phyloP scores from a whole-genome alignment of 1,140 invertebrate genomes.

The Chlorops oryzae region DNA sequence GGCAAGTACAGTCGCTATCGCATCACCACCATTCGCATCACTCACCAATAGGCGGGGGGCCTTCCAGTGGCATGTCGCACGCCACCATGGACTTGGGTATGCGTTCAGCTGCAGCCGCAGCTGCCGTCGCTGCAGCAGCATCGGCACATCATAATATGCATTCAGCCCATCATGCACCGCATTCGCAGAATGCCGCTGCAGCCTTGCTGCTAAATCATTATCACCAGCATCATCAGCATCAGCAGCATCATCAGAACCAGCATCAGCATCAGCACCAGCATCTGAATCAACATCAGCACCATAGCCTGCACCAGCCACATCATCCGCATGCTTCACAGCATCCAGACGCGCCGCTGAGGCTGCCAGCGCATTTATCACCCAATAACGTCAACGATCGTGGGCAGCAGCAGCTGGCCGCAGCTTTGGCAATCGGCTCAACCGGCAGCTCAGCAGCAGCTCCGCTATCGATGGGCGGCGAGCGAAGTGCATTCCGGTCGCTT shows the following conservation, averaged over 20 bases:
- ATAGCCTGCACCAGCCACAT: slow-evolving; percentile 12
- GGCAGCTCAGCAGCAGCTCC: slow-evolving; percentile 25
- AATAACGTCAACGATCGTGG: slow-evolving; percentile 22
- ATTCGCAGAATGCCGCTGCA: slow-evolving; percentile 26
- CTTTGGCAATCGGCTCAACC: slow-evolving; percentile 26
- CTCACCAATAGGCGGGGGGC: slow-evolving; percentile 26
- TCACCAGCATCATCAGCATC: slow-evolving; percentile 33
- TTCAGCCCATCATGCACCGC: slow-evolving; percentile 14
- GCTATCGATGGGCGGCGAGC: slow-evolving; percentile 70
- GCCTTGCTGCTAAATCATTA: slow-evolving; percentile 35
- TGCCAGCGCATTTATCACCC: not conserved
- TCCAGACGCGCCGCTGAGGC: not conserved
- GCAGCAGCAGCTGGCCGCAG: slow-evolving; percentile 8
- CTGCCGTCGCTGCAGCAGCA: slow-evolving; percentile 11
- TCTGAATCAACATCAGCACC: slow-evolving; percentile 27
- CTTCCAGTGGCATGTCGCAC: slow-evolving; percentile 16
- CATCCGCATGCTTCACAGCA: not conserved
- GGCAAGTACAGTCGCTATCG: slow-evolving; percentile 10
- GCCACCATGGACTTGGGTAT: too few species aligned
- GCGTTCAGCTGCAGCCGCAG: slow-evolving; percentile 1
- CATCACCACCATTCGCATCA: slow-evolving; percentile 26
- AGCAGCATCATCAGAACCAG: slow-evolving; percentile 25
- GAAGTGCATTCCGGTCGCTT: slow-evolving; percentile 74
- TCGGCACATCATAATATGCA: slow-evolving; percentile 10
- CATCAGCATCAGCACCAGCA: slow-evolving; percentile 28